Base-by-base conservation (phyloP, 2,113 vertebrate genomes). In the Rhegmatorhina hoffmannsi region DNA sequence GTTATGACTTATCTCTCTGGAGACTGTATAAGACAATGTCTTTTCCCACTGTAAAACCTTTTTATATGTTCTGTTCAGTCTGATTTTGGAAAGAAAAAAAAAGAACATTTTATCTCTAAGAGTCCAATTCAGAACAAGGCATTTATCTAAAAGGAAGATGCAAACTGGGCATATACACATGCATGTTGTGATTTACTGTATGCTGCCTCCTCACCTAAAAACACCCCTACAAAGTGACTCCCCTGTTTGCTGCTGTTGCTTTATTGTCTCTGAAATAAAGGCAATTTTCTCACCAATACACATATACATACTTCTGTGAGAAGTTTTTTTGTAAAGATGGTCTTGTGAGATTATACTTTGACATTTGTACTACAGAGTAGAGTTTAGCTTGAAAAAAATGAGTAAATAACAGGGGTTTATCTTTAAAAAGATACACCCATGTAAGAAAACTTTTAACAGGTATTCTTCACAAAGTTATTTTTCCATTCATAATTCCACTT, bases 331-430 rank as follows among this genome's bases (percentile, higher is more conserved):
- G 66, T 25, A 72, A 69, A 85, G 47, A 63, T 1, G 1, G 15
- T 67, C 46, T 85, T 91, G 18, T 76, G 72, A 90, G 49, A 91
- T 90, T 91, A 84, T 33, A 44, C 43, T 89, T 89, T 84, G 70
- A 89, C 66, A 50, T 94, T 90, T 87, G 31, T 62, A 66, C 58
- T 84, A 58, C 24, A 55, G 92, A 86, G 33, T 78, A 59, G 56
- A 92, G 21, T 67, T 89, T 43, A 88, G 24, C 26, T 78, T 75
- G 60, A 82, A 47, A 73, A 73, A 90, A 68, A 47, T 1, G 2
- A 59, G 13, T 75, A 79, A 82, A 63, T 83, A 70, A 73, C n/a
- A 69, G 52, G 12, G 5, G 17, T 38, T 96, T 82, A 59, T 82
- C 78, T 92, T 91, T 59, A 56, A 90, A 90, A 94, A 76, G 52